Percentiles rank a stretch among this genome's conserved stretches.
phyloP scores from a whole-genome alignment of 2,888 invertebrate genomes.

The Harmothoe impar region DNA sequence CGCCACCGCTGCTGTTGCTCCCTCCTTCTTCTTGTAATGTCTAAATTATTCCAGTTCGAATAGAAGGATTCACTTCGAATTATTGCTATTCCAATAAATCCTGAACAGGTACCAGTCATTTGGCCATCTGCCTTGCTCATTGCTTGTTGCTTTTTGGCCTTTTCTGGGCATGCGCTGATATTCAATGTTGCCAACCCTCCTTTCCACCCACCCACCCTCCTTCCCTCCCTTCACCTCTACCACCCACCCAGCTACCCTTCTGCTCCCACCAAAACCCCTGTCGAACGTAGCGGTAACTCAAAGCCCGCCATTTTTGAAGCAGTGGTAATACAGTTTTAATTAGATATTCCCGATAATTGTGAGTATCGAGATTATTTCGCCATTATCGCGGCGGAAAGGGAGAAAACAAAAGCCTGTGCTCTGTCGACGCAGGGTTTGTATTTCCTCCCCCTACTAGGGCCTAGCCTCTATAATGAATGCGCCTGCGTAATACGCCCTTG shows the following conservation, averaged over 20 bases:
- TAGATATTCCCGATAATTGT: slow-evolving; percentile 61
- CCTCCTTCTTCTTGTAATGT: slow-evolving; percentile 38
- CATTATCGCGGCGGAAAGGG: slow-evolving; percentile 50
- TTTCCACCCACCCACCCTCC: not conserved
- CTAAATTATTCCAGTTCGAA: slow-evolving; percentile 56
- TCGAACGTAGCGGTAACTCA: not conserved
- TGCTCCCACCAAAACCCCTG: slow-evolving; percentile 9
- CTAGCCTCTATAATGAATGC: slow-evolving; percentile 58
- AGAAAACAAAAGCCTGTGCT: slow-evolving; percentile 44
- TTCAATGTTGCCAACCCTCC: slow-evolving; percentile 41
- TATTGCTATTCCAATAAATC: slow-evolving; percentile 58
- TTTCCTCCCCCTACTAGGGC: slow-evolving; percentile 9
- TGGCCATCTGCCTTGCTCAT: slow-evolving; percentile 55
- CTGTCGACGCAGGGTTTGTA: slow-evolving; percentile 39
- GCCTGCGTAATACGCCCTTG: slow-evolving; percentile 38
- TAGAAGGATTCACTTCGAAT: slow-evolving; percentile 58
- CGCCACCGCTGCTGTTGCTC: not conserved
- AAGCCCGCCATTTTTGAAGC: slow-evolving; percentile 51
- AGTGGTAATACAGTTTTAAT: slow-evolving; percentile 59
- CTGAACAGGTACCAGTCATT: slow-evolving; percentile 57
- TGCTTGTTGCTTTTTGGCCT: slow-evolving; percentile 53
- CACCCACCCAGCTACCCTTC: slow-evolving; percentile 5
- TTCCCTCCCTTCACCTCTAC: not conserved
- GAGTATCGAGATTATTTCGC: slow-evolving; percentile 59
- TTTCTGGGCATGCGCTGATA: slow-evolving; percentile 47